Base-by-base conservation (phyloP, 2,888 invertebrate species). In the Thereva unica region DNA sequence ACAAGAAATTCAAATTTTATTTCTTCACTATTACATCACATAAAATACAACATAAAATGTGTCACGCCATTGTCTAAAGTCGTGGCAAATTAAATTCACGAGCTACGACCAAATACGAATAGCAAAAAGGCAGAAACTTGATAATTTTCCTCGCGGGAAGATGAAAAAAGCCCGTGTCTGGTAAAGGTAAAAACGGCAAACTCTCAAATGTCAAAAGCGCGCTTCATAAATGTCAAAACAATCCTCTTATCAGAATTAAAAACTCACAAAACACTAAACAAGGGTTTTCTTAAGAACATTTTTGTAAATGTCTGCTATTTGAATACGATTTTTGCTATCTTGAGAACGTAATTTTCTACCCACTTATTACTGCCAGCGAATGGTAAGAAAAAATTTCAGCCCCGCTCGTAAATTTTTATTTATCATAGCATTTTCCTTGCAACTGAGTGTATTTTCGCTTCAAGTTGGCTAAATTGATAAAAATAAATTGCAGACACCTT, bases 381-480 rank as follows among this genome's bases (percentile, higher is more conserved):
- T 59, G 59, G 49, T 49, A 59, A 49, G 35, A 59, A 49, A 59
- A 47, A 37, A 41, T 59, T 59, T 59, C 49, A 38, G 47, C 23
- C 47, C 59, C 49, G 49, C 59, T 59, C 59, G 49, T 59, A 59
- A 59, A 59, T 59, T 49, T 59, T 59, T 59, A 59, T 59, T 59
- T 59, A 59, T 59, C 59, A 57, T 57, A 45, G 57, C 57, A 57
- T 57, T 45, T 34, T 44, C 45, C 35, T 34, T 35, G 5, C 37
- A 57, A 23, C 23, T 23, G 23, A 23, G 23, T 44, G 12, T 44
- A 45, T 8, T 12, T 35, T 10, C 10, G 9, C 38, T 44, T 37
- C 37, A 34, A n/a, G 45, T 57, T 57, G 57, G n/a, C 54, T 5
- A 4, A n/a, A 10, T 0, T 10, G 54, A 12, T 23, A 2, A 23